Evolutionary conservation across 2,888 invertebrate genomes (phyloP).

Genomic region (Amphipoea oculea): DNA sequence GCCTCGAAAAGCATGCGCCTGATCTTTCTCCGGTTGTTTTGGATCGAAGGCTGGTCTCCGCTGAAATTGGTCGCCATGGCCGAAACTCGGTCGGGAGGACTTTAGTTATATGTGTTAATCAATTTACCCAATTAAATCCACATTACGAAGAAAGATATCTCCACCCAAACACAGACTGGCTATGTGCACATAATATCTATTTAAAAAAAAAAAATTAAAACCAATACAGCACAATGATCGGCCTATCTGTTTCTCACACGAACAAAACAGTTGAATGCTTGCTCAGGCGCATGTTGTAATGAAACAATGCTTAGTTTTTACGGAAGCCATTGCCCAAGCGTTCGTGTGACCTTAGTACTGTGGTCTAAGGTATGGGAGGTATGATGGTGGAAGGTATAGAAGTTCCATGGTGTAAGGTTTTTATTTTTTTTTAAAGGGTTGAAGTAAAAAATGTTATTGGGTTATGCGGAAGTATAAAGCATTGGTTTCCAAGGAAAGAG

Average conservation of each 20-base stretch:
- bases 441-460: too few species aligned
- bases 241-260: conserved; percentile 54
- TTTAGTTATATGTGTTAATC: neutral
- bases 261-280: conserved; percentile 61
- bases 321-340: conserved; percentile 84
- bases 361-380: conserved; percentile 66
- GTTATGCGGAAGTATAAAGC: too few species aligned
- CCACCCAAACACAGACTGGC: neutral
- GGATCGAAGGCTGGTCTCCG: too few species aligned
- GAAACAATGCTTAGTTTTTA: conserved; percentile 83
- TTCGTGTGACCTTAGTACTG: conserved; percentile 79
- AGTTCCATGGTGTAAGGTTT: neutral
- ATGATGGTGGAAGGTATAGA: neutral
- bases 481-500: too few species aligned
- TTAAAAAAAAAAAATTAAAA: conserved; percentile 3
- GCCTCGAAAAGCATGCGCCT: too few species aligned
- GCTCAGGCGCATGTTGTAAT: conserved; percentile 72
- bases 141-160: neutral
- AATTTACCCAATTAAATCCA: neutral
- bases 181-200: neutral
- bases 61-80: too few species aligned
- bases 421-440: too few species aligned
- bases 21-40: too few species aligned
- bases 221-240: conserved; percentile 51
- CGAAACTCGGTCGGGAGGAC: too few species aligned